Base-by-base conservation (phyloP, 2,113 vertebrate genomes). In the Alethe castanea region DNA sequence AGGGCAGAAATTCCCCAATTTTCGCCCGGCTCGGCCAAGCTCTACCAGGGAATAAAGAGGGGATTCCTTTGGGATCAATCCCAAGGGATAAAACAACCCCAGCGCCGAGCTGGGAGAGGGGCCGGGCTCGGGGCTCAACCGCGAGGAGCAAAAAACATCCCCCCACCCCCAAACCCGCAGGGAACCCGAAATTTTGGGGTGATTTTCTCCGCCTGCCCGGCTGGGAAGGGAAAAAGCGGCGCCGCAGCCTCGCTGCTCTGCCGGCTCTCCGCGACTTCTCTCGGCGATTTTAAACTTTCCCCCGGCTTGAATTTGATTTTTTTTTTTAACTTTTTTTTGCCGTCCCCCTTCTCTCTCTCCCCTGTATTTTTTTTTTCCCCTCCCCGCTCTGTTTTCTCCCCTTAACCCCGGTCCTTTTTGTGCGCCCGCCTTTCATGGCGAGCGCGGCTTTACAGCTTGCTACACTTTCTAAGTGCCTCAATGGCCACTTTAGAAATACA, bases 401-500 rank as follows among this genome's bases (percentile, higher is more conserved):
- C 64, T 86, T 86, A 72, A 60, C 93, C 89, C 70, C 72, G 31
- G 7, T 31, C 59, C 35, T n/a, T 35, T 84, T 78, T 86, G 65
- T 57, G 17, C 77, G 66, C 61, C 86, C 79, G 44, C 81, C 92
- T 87, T 94, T 95, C 88, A 92, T 0, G 62, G 48, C 25, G 74
- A 88, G 95, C 81, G 81, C 47, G 91, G 89, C 92, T 90, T 86
- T 94, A 45, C 92, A 92, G 90, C 93, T 95, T 95, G 97, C 95
- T 92, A 92, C 97, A 96, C 94, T 96, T 86, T 95, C 96, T 81
- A 77, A 91, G 86, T 40, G 95, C 94, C 84, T 96, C 97, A 96
- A 96, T 96, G 86, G 97, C 86, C 97, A 96, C 88, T 98, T 98
- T 98, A 98, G 98, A 98, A 98, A 98, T 98, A 98, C 98, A 98